Evolutionary conservation across 2,888 invertebrate genomes (phyloP).

Genomic region (Digitonthophagus gazella): DNA sequence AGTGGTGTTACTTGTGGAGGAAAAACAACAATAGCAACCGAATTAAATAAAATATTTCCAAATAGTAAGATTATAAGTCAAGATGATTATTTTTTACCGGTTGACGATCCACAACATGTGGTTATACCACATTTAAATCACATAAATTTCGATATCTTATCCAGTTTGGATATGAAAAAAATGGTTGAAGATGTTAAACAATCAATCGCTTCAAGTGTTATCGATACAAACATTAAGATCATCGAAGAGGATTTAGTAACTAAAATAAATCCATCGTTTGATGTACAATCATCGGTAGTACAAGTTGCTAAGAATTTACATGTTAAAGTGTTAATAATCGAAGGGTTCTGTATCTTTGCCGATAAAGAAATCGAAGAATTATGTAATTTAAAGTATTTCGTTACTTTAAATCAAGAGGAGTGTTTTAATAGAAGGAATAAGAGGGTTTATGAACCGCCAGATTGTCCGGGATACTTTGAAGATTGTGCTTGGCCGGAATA

Average conservation of each 20-base stretch:
- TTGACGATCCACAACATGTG: constrained; percentile 64
- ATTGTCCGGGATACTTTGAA: constrained; percentile 86
- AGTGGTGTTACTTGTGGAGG: constrained; percentile 83
- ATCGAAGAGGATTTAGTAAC: constrained; percentile 3
- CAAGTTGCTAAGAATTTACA: constrained; percentile 40
- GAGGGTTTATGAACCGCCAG: constrained; percentile 81
- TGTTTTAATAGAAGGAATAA: constrained; percentile 62
- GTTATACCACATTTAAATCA: constrained; percentile 65
- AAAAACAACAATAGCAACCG: constrained; percentile 70
- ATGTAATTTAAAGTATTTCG: constrained; percentile 72
- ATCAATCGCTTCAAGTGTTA: constrained; percentile 17
- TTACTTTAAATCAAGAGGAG: constrained; percentile 66
- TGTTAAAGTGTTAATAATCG: constrained; percentile 63
- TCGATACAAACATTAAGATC: constrained; percentile 4
- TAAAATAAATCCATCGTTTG: constrained; percentile 4
- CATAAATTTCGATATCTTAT: constrained; percentile 73
- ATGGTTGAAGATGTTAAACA: constrained; percentile 62
- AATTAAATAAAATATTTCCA: constrained; percentile 51
- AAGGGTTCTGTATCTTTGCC: constrained; percentile 76
- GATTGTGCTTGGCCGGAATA: constrained; percentile 90
- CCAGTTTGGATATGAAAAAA: constrained; percentile 69
- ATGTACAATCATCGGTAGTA: constrained; percentile 27
- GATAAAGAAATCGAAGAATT: constrained; percentile 64
- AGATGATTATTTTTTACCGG: constrained; percentile 72
- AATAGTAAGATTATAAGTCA: constrained; percentile 61